Evolutionary conservation across 2,797 vertebrate species (phyloP).

Genomic region (Trematomus bernacchii): DNA sequence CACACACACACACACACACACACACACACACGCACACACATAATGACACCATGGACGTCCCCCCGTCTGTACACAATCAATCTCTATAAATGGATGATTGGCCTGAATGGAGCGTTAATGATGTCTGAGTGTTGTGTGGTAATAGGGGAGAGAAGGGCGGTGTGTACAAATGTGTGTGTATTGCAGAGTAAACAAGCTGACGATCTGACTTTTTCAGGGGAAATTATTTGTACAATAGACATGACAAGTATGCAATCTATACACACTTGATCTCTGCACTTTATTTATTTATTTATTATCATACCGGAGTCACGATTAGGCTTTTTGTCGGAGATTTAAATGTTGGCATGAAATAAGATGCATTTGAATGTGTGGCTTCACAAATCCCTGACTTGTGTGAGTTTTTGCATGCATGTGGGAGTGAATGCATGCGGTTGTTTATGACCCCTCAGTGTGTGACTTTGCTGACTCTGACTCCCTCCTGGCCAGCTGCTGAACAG

Average conservation of each 20-base stretch:
- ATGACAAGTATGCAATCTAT: neutral
- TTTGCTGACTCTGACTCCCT: constrained; percentile 75
- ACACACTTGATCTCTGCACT: constrained; percentile 9
- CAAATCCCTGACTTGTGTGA: constrained; percentile 9
- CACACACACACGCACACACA: constrained; percentile 44
- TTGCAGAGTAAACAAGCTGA: constrained; percentile 33
- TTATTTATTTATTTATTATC: constrained; percentile 6
- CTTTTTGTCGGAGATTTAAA: constrained; percentile 34
- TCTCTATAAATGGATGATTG: constrained; percentile 74
- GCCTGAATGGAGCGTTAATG: constrained; percentile 71
- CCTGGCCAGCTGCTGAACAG: constrained; percentile 81
- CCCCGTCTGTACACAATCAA: constrained; percentile 67
- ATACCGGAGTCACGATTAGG: constrained; percentile 14
- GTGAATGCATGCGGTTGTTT: constrained; percentile 8
- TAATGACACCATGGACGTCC: constrained; percentile 53
- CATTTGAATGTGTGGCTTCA: constrained; percentile 37
- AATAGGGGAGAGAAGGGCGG: constrained; percentile 25
- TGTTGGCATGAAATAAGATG: constrained; percentile 14
- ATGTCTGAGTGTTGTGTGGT: constrained; percentile 66
- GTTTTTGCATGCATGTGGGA: neutral
- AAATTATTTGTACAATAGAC: constrained; percentile 22
- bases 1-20: too few species aligned
- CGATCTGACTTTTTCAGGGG: constrained; percentile 29
- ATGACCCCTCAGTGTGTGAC: constrained; percentile 54
- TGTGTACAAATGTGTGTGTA: constrained; percentile 22